phyloP scores from a whole-genome alignment of 2,113 vertebrate genomes.

The Protobothrops flavoviridis region DNA sequence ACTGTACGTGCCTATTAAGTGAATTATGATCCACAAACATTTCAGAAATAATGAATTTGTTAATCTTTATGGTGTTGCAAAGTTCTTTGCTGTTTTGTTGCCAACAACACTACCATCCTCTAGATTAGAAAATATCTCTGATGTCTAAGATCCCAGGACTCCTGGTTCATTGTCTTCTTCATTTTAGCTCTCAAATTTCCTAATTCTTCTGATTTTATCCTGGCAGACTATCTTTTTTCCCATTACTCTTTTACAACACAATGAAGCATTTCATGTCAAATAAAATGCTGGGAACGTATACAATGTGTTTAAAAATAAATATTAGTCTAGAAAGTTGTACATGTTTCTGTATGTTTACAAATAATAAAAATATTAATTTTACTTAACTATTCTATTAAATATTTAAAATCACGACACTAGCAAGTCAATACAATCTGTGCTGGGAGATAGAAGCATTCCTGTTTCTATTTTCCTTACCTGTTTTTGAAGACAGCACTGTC shows the following conservation, averaged over 20 bases:
- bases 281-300: neutral
- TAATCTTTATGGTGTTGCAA: neutral
- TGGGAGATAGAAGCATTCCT: neutral
- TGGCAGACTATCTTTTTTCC: neutral
- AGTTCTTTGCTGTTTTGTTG: neutral
- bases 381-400: neutral
- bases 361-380: neutral
- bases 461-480: neutral
- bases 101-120: neutral
- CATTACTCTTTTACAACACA: neutral
- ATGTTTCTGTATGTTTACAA: neutral
- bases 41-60: neutral
- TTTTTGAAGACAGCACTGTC: neutral
- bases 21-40: neutral
- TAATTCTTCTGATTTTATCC: neutral
- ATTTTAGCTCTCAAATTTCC: neutral
- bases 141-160: neutral
- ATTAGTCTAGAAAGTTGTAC: neutral
- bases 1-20: neutral
- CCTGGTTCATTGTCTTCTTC: neutral
- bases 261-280: neutral
- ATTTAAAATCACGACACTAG: neutral
- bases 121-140: neutral
- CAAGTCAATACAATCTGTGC: neutral
- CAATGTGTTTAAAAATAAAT: neutral